phyloP scores from a whole-genome alignment of 2,888 invertebrate species.

The Acanthoscelides obtectus region DNA sequence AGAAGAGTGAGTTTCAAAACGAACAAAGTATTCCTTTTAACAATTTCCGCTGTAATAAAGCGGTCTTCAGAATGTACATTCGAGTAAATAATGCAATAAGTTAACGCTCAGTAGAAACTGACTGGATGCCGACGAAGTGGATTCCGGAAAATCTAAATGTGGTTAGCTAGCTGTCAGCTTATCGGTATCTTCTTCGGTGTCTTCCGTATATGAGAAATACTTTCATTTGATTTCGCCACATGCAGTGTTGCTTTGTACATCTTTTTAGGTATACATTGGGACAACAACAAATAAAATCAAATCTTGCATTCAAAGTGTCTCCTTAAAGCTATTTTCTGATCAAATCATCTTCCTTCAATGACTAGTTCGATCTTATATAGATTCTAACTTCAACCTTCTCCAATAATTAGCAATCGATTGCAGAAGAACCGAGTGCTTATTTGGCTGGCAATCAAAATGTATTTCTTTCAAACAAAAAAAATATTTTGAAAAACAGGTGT shows the following conservation, averaged over 20 bases:
- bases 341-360: too few relatives aligned
- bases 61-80: neutral
- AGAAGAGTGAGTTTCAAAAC: neutral
- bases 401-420: too few relatives aligned
- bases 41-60: neutral
- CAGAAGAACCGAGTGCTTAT: too few relatives aligned
- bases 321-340: too few relatives aligned
- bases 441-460: too few relatives aligned
- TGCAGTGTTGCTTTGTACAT: neutral
- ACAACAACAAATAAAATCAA: too few relatives aligned
- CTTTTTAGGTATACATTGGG: neutral
- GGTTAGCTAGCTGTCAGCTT: neutral
- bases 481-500: too few relatives aligned
- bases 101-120: neutral
- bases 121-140: neutral
- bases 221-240: neutral
- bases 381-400: too few relatives aligned
- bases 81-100: neutral
- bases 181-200: neutral
- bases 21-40: neutral
- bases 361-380: too few relatives aligned
- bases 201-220: neutral
- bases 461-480: too few relatives aligned
- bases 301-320: too few relatives aligned
- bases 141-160: neutral